Evolutionary conservation across 2,888 invertebrate species (phyloP).

Genomic region (Drosophila macrospina): DNA sequence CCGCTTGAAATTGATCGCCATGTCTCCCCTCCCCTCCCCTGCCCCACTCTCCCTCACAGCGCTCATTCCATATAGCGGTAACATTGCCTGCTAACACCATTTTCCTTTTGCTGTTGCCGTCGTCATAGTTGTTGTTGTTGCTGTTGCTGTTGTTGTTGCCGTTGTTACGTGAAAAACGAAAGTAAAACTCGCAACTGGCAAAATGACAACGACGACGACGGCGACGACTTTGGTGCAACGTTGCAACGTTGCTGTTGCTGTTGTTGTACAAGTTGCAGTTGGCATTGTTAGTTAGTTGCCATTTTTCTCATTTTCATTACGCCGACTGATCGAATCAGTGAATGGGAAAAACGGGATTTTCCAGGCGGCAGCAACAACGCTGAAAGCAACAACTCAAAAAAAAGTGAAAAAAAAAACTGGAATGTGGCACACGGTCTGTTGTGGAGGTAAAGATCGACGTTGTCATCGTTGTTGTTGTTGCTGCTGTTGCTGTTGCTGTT

Average conservation of each 20-base stretch:
- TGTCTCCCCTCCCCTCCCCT: neutral
- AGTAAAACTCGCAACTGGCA: slow-evolving; percentile 71
- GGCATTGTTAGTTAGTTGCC: slow-evolving; percentile 76
- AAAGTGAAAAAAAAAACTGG: slow-evolving; percentile 56
- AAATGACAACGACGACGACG: slow-evolving; percentile 28
- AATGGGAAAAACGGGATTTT: slow-evolving; percentile 76
- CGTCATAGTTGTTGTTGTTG: slow-evolving; percentile 30
- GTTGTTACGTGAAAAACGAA: slow-evolving; percentile 78
- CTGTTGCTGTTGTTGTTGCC: slow-evolving; percentile 47
- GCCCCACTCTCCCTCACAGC: neutral
- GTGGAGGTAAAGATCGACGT: slow-evolving; percentile 76
- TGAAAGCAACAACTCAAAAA: slow-evolving; percentile 4
- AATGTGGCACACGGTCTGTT: slow-evolving; percentile 72
- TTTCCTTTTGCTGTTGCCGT: slow-evolving; percentile 71
- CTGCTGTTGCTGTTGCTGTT: slow-evolving; percentile 18
- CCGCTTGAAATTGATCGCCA: slow-evolving; percentile 44
- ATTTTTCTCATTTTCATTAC: slow-evolving; percentile 66
- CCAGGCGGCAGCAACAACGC: slow-evolving; percentile 38
- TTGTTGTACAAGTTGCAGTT: slow-evolving; percentile 58
- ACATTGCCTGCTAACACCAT: slow-evolving; percentile 80
- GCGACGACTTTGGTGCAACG: slow-evolving; percentile 63
- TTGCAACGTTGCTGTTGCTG: slow-evolving; percentile 43
- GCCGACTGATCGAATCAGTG: slow-evolving; percentile 76
- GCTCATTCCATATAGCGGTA: slow-evolving; percentile 40
- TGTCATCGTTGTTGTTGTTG: slow-evolving; percentile 50